A percentile compares a stretch with the other conserved stretches of the same genome.
phyloP scores from a whole-genome alignment of 2,113 vertebrate genomes.

The Lophura nycthemera region DNA sequence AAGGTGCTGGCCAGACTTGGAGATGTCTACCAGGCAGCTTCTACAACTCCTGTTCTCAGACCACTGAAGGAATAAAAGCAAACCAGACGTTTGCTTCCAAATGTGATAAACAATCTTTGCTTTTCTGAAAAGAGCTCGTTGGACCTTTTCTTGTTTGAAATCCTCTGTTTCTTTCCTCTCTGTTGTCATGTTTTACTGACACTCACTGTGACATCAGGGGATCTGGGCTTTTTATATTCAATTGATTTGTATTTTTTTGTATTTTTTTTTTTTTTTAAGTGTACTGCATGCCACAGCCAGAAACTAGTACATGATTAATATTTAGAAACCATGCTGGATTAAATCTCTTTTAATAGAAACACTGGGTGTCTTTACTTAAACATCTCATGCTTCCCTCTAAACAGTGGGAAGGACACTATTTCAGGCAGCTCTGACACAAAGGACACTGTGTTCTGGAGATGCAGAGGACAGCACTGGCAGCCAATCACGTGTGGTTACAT shows the following conservation, averaged over 20 bases:
- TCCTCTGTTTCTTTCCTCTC: background rate
- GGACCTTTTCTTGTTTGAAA: background rate
- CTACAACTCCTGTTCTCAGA: background rate
- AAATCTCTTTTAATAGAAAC: constrained; percentile 56
- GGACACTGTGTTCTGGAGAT: accelerated
- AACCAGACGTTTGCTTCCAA: background rate
- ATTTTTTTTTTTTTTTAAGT: constrained; percentile 28
- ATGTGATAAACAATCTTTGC: background rate
- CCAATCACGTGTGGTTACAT: accelerated
- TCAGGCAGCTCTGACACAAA: background rate
- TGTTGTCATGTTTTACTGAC: background rate
- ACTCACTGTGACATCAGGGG: constrained; percentile 51
- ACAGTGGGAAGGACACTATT: background rate
- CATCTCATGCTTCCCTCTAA: background rate
- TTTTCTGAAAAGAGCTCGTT: background rate
- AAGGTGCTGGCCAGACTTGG: background rate
- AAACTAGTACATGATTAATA: constrained; percentile 30
- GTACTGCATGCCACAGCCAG: constrained; percentile 72
- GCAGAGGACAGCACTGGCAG: background rate
- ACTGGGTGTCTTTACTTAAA: background rate
- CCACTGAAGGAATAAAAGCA: background rate
- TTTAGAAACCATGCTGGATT: constrained; percentile 68
- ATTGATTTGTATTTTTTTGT: constrained; percentile 24
- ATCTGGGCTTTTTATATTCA: constrained; percentile 45
- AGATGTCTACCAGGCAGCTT: background rate